phyloP scores from a whole-genome alignment of 2,113 vertebrate genomes.

The Anser brachyrhynchus region DNA sequence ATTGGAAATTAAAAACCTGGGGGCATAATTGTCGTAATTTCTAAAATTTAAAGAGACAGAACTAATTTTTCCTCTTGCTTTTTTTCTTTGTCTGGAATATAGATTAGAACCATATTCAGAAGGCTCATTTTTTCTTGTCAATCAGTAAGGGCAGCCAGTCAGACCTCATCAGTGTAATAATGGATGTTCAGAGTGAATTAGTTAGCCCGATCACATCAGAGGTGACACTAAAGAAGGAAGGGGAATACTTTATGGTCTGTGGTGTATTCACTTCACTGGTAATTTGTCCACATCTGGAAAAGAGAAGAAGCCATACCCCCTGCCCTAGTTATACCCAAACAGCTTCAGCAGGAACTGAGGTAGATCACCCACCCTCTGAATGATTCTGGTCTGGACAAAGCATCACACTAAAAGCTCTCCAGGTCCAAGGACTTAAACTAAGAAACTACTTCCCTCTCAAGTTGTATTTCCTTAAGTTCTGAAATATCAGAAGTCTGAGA shows the following conservation, averaged over 20 bases:
- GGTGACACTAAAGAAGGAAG: conserved; percentile 38
- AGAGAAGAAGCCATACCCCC: not conserved
- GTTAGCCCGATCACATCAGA: conserved; percentile 54
- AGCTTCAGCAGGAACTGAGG: not conserved
- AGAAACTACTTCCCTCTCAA: not conserved
- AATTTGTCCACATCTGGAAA: conserved; percentile 36
- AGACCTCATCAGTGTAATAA: conserved; percentile 70
- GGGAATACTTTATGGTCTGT: conserved; percentile 32
- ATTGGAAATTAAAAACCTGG: conserved; percentile 52
- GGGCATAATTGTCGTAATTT: conserved; percentile 17
- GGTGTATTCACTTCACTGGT: not conserved
- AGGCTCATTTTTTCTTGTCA: conserved; percentile 68
- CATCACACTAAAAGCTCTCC: not conserved
- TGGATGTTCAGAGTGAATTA: conserved; percentile 64
- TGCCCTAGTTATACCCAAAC: not conserved
- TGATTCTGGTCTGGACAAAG: not conserved
- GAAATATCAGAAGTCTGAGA: not conserved
- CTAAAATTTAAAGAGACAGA: conserved; percentile 42
- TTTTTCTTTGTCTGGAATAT: conserved; percentile 33
- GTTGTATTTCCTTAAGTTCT: not conserved
- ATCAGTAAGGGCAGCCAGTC: conserved; percentile 66
- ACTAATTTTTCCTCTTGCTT: not conserved
- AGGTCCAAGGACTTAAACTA: not conserved
- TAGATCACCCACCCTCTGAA: not conserved
- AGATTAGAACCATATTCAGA: conserved; percentile 48